A percentile compares a stretch with the other conserved stretches of the same genome.
phyloP scores from a whole-genome alignment of 2,113 vertebrate species.

The Actenoides lindsayi region DNA sequence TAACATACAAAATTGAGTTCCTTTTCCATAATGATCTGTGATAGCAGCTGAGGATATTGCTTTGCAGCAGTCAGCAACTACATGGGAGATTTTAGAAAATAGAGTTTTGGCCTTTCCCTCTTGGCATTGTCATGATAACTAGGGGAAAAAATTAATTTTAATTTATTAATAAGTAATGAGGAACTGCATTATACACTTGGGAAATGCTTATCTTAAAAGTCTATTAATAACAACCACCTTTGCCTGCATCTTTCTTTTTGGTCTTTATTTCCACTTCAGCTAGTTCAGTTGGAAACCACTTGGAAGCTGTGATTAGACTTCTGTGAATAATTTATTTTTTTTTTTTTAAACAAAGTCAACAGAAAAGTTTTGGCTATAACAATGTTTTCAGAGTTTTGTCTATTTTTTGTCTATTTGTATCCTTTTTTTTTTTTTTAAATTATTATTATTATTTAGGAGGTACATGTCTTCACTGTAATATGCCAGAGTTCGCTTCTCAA shows the following conservation, averaged over 20 bases:
- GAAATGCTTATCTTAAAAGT: neutral
- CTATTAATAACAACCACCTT: neutral
- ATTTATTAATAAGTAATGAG: neutral
- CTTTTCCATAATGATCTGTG: neutral
- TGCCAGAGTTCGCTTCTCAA: neutral
- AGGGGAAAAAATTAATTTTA: neutral
- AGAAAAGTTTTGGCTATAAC: neutral
- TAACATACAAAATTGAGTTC: neutral
- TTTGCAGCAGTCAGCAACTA: neutral
- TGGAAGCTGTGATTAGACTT: neutral
- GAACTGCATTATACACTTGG: neutral
- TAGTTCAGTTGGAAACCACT: neutral
- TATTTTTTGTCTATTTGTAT: no score
- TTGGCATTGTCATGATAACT: neutral
- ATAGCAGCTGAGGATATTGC: neutral
- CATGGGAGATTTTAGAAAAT: neutral
- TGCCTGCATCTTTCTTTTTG: neutral
- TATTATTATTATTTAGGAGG: neutral
- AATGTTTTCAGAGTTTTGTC: rapidly evolving
- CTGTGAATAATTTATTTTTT: neutral
- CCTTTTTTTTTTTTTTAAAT: no score
- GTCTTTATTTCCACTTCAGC: neutral
- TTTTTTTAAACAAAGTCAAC: neutral
- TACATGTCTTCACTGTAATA: neutral
- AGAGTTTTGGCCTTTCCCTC: neutral